Evolutionary conservation across 35 echinoderm and acorn worm species (phyloP).

Genomic region (Holothuria glaberrima): DNA sequence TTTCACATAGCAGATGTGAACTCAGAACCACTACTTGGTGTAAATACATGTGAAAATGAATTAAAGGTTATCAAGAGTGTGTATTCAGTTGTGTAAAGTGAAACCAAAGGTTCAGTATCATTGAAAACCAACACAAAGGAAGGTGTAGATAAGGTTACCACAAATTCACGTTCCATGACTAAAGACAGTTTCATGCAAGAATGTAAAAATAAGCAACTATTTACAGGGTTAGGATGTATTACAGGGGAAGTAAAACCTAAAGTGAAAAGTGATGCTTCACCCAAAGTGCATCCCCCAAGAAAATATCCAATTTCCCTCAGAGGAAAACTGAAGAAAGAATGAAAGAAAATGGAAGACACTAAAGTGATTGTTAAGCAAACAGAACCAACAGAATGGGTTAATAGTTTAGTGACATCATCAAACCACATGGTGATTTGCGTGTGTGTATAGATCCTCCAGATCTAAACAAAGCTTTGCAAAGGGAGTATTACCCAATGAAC

Average conservation of each 20-base stretch:
- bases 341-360: neutral
- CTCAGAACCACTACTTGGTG: no score
- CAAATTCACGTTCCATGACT: no score
- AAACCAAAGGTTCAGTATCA: neutral
- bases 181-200: neutral
- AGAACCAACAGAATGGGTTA: neutral
- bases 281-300: neutral
- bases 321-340: neutral
- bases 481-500: slow-evolving; percentile 62
- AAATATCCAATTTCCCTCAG: neutral
- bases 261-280: neutral
- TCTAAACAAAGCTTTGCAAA: slow-evolving; percentile 55
- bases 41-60: no score
- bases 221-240: no score
- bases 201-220: neutral
- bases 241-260: no score
- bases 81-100: neutral
- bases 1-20: no score
- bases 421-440: no score
- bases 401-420: no score
- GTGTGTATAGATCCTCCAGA: no score
- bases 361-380: neutral
- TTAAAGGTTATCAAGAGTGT: no score
- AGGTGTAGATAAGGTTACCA: no score
- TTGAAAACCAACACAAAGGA: neutral